Conservation (phyloP, 1,140 invertebrate species). For the Xylocopa sonorina region DNA sequence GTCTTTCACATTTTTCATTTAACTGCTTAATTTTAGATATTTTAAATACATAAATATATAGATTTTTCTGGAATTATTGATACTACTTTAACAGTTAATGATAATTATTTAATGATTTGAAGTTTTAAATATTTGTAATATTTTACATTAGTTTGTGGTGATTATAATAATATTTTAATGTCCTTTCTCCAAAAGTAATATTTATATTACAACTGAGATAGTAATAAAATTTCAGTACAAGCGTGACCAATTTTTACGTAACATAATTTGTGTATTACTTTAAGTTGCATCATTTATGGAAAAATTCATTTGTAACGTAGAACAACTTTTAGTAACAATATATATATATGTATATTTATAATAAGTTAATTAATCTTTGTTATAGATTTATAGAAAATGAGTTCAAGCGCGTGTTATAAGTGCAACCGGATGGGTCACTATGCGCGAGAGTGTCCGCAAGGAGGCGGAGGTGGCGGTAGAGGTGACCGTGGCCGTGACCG, state of each 20-base stretch:
- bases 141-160: neutral
- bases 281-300: neutral
- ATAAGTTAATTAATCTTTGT: slow-evolving; percentile 1
- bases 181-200: neutral
- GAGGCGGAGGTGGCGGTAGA: slow-evolving; percentile 83
- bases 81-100: neutral
- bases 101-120: neutral
- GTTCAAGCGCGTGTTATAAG: slow-evolving; percentile 92
- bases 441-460: slow-evolving; percentile 91
- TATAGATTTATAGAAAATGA: slow-evolving; percentile 76
- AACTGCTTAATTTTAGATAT: too few relatives aligned
- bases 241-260: neutral
- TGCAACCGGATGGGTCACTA: slow-evolving; percentile 94
- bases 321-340: neutral
- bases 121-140: neutral
- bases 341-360: neutral
- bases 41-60: too few relatives aligned
- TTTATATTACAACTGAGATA: neutral
- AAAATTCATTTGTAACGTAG: neutral
- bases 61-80: neutral
- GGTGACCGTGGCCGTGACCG: slow-evolving; percentile 82
- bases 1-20: neutral
- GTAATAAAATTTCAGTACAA: neutral
- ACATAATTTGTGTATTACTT: neutral
- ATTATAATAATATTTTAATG: neutral